Percentiles rank a stretch among this genome's conserved stretches.
Conservation (phyloP, 2,888 invertebrate genomes). For the Notodonta ziczac region DNA sequence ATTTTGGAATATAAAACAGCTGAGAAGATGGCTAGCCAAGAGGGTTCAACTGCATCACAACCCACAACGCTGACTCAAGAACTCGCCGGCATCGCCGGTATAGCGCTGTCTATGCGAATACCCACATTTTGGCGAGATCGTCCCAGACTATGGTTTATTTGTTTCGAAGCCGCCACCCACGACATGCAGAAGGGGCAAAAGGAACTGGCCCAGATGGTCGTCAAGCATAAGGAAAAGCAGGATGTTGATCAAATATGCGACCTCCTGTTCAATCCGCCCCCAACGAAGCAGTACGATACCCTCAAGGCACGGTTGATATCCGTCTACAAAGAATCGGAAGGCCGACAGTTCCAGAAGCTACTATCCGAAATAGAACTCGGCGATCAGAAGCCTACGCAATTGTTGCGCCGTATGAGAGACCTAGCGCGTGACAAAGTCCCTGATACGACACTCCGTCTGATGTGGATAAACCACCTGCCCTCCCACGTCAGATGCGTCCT, state of each 20-base stretch:
- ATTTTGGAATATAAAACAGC: not conserved
- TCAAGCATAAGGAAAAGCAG: constrained; percentile 21
- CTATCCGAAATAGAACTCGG: constrained; percentile 25
- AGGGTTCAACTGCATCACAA: not conserved
- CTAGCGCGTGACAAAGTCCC: constrained; percentile 23
- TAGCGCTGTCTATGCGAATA: constrained; percentile 5
- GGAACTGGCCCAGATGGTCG: constrained; percentile 18
- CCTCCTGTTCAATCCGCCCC: constrained; percentile 22
- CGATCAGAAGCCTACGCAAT: constrained; percentile 27
- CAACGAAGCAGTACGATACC: constrained; percentile 6
- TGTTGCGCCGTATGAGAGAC: constrained; percentile 29
- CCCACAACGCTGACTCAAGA: constrained; percentile 1
- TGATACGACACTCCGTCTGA: constrained; percentile 22
- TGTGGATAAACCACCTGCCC: constrained; percentile 25
- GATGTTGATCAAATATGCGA: constrained; percentile 27
- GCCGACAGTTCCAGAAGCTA: constrained; percentile 24
- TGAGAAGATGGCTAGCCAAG: too few relatives aligned
- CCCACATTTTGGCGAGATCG: constrained; percentile 8
- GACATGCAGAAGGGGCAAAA: constrained; percentile 12
- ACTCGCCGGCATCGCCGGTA: not conserved
- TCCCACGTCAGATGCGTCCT: constrained; percentile 7
- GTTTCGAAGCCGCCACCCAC: constrained; percentile 10
- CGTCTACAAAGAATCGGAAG: constrained; percentile 21
- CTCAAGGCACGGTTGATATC: constrained; percentile 11
- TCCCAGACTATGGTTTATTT: constrained; percentile 10